Evolutionary conservation across 2,797 vertebrate species (phyloP), one percentile per base, ranked within the genome.

Genomic region (Momotus momota): DNA sequence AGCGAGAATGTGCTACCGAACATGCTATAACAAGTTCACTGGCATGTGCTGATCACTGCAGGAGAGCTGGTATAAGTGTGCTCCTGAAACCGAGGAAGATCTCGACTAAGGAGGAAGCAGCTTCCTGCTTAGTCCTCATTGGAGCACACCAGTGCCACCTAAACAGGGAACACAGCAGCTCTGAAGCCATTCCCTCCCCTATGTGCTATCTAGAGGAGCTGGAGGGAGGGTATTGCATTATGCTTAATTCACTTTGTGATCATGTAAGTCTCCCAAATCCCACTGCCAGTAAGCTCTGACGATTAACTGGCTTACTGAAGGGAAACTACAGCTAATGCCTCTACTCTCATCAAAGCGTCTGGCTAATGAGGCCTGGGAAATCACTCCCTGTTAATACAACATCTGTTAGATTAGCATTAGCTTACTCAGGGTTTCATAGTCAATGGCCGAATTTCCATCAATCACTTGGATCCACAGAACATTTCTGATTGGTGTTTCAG

Each of bases 241-340:
- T 49, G 52, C 87, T 78, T 92, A 86, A 93, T 91, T 95, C 75
- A 84, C 41, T 94, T 71, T 87, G 51, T 88, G 81, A 92, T 95
- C 33, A 2, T 1, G 1, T 80, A 94, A 92, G 45, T 55, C 64
- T 51, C 73, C 38, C 58, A 97, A 88, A 93, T 92, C 70, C 91
- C 80, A 71, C 46, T 82, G 73, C 81, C 71, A 87, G 73, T 91
- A 94, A 96, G 61, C 81, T 78, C 69, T 4, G 33, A 51, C 83
- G 94, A 96, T 97, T 95, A 93, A 95, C 94, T n/a, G 78, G 87
- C 86, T 95, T 87, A 94, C 77, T 86, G 89, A 74, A 84, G 80
- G 91, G 78, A 94, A 95, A 70, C 69, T 70, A 73, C 25, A 92
- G 67, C 73, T 80, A 93, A 88, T 58, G 60, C 22, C 66, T 92